Evolutionary conservation across 2,888 invertebrate species (phyloP), one percentile per base, ranked within the genome.

Genomic region (Meloe dianella): DNA sequence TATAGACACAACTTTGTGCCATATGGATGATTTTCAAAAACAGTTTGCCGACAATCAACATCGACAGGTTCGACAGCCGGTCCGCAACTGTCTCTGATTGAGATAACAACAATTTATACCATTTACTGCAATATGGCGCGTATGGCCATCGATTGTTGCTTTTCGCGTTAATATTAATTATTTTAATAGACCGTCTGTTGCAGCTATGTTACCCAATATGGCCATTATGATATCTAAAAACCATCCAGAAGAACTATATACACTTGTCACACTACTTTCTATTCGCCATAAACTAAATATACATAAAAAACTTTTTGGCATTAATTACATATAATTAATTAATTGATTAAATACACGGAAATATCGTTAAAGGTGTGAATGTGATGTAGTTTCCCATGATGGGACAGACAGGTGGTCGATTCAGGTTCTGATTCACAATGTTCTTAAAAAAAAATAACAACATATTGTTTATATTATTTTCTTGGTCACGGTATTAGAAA

Each of bases 11-110:
- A 41, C 60, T 65, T 61, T 61, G 74, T 76, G 77, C 77, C 77
- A 77, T 77, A 77, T 77, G 77, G 77, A 76, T 73, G 75, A 73
- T 74, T 76, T 77, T 75, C 74, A 73, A 75, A 47, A 22, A 73
- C 77, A 77, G 75, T 77, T 75, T 77, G 77, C 69, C 65, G 67
- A 66, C 73, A 73, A 73, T 75, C 69, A 73, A 75, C 75, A 67
- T 61, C 66, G 63, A 63, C 66, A 68, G 68, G 75, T 71, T 74
- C 75, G 74, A 74, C 76, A 77, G 74, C 74, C 75, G 77, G 75
- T 67, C 65, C 70, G 70, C 77, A 77, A 76, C 75, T 77, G 78
- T 75, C 75, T 73, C 71, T 71, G 75, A 75, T 75, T 76, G 75
- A 74, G 76, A 77, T 76, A 76, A 77, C 75, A 74, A 71, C 68